Evolutionary conservation across 2,888 invertebrate species (phyloP), one percentile per base, ranked within the genome.

Genomic region (Cheilosia urbana): DNA sequence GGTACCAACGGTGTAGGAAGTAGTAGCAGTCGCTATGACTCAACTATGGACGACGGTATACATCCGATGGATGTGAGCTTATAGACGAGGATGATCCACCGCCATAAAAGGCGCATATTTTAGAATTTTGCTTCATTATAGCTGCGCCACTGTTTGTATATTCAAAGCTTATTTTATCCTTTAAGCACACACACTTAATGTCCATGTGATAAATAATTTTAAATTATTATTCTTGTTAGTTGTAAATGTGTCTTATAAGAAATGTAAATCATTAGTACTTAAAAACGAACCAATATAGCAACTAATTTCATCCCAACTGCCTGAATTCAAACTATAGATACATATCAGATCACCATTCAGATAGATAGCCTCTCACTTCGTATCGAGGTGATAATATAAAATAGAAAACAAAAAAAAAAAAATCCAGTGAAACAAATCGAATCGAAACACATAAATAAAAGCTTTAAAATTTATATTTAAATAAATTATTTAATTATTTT

Each of bases 41-140:
- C 87, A 42, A 88, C 55, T 62, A 85, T 75, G 60, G 77, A 82
- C 51, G 88, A 89, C 79, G 79, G 82, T 42, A 88, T 88, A 75
- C 87, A 88, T 81, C 88, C 88, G 42, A 87, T 87, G 72, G 88
- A 89, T 87, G 88, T 88, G 40, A 88, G 87, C 47, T 84, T 89
- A 79, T 89, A 88, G 68, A 37, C 13, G 30, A 15, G 11, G 45
- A 60, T 15, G 30, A 65, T 58, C 69, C 71, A 58, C 37, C 49
- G 21, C 71, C 80, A 85, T 80, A 81, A 71, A 55, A 34, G 80
- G 62, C 55, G 80, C 69, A 71, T 53, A 58, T 42, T 71, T 66
- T 21, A 71, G 53, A 81, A 58, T 62, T 69, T 27, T 58, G 2
- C 40, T 62, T 63, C 11, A 49, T 37, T 57, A 45, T 60, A 42